Conservation (phyloP, 2,888 invertebrate genomes). For the Eucriotettix oculatus region DNA sequence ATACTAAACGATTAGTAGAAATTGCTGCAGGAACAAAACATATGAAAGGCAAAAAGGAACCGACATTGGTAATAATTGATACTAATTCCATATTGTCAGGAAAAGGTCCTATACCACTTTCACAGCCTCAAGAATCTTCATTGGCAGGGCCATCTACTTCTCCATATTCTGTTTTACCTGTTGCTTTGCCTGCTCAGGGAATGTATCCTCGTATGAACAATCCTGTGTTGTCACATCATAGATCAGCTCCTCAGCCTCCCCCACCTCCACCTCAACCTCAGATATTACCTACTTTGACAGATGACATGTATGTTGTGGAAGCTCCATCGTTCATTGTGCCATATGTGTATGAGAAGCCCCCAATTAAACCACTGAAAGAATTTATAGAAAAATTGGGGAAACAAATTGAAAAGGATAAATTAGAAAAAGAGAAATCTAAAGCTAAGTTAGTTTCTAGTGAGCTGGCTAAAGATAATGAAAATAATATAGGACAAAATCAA, state of each 20-base stretch:
- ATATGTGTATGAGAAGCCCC: constrained; percentile 83
- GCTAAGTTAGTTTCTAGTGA: neutral
- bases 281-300: constrained; percentile 67
- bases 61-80: constrained; percentile 62
- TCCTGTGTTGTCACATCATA: neutral
- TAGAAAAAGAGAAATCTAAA: constrained; percentile 13
- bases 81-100: constrained; percentile 53
- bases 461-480: neutral
- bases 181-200: constrained; percentile 34
- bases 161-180: constrained; percentile 15
- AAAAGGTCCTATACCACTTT: constrained; percentile 37
- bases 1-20: constrained; percentile 51
- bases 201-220: constrained; percentile 31
- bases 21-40: constrained; percentile 43
- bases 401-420: constrained; percentile 42
- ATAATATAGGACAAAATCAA: neutral
- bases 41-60: constrained; percentile 43
- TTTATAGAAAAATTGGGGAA: constrained; percentile 47
- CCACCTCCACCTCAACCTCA: constrained; percentile 33
- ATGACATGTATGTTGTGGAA: constrained; percentile 85
- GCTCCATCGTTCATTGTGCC: constrained; percentile 88
- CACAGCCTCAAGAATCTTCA: constrained; percentile 7
- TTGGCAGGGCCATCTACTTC: constrained; percentile 1
- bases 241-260: constrained; percentile 14
- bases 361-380: constrained; percentile 57